Percentiles rank a stretch among this genome's conserved stretches.
Evolutionary conservation across 1,140 invertebrate species (phyloP).

Genomic region (Mycetomoellerius zeteki): DNA sequence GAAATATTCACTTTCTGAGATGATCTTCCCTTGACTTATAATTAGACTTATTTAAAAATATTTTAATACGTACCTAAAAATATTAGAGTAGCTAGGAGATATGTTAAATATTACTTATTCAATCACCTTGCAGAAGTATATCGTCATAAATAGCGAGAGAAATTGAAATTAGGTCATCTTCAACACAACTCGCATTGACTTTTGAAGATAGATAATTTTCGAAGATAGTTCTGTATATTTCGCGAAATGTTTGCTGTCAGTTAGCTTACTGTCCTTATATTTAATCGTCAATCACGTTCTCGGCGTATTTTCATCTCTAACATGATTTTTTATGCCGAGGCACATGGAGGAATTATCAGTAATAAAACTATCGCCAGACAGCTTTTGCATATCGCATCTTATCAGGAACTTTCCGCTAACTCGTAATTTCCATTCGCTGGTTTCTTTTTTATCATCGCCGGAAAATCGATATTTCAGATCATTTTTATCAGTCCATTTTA

Average conservation of each 20-base stretch:
- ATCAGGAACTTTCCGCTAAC: slow-evolving; percentile 48
- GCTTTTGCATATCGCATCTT: slow-evolving; percentile 34
- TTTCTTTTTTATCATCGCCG: not conserved
- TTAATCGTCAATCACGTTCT: not conserved
- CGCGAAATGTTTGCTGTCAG: not conserved
- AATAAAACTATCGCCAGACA: slow-evolving; percentile 54
- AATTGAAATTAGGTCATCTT: not conserved
- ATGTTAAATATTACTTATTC: not conserved
- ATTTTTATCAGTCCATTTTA: not conserved
- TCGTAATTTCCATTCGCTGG: not conserved
- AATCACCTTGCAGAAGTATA: not conserved
- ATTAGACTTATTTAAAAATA: not conserved
- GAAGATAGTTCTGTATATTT: not conserved
- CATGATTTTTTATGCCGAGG: slow-evolving; percentile 2
- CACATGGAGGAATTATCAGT: slow-evolving; percentile 13
- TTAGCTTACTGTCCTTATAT: not conserved
- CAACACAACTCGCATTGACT: not conserved
- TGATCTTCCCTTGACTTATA: not conserved
- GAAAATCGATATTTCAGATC: not conserved
- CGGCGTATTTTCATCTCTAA: not conserved
- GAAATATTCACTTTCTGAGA: not conserved
- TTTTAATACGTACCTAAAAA: not conserved
- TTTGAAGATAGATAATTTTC: not conserved
- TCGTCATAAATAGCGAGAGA: not conserved
- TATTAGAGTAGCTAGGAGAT: not conserved